phyloP scores from a whole-genome alignment of 2,888 invertebrate genomes.

The Neoaliturus tenellus region DNA sequence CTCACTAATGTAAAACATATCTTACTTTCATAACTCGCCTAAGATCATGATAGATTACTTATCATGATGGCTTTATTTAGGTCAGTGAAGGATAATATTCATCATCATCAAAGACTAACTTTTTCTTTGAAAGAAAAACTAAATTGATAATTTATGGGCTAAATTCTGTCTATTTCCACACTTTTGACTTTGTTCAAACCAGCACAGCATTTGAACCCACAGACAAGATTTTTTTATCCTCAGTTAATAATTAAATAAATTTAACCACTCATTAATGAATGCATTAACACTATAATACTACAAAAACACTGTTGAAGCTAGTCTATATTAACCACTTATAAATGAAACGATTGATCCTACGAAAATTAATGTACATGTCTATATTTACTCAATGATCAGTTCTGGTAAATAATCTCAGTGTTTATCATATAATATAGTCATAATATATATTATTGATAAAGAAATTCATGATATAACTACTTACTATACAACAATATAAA shows the following conservation, averaged over 20 bases:
- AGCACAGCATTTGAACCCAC: neutral
- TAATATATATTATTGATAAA: too few relatives aligned
- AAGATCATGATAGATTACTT: too few relatives aligned
- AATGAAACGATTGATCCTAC: neutral
- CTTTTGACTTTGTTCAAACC: neutral
- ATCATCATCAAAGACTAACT: too few relatives aligned
- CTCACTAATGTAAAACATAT: neutral
- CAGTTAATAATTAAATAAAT: neutral
- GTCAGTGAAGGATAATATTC: too few relatives aligned
- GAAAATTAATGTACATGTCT: slow-evolving; percentile 6
- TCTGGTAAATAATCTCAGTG: neutral
- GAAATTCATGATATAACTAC: too few relatives aligned
- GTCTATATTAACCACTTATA: neutral
- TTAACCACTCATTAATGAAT: neutral
- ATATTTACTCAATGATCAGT: neutral
- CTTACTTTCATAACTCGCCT: neutral
- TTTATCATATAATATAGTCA: too few relatives aligned
- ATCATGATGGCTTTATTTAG: too few relatives aligned
- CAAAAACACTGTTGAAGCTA: neutral
- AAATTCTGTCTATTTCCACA: neutral
- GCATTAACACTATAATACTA: neutral
- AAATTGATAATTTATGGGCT: neutral
- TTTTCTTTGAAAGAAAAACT: neutral
- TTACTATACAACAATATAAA: too few relatives aligned
- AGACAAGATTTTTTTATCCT: neutral